Conservation (phyloP, 2,797 vertebrate species). For the Champsocephalus esox region DNA sequence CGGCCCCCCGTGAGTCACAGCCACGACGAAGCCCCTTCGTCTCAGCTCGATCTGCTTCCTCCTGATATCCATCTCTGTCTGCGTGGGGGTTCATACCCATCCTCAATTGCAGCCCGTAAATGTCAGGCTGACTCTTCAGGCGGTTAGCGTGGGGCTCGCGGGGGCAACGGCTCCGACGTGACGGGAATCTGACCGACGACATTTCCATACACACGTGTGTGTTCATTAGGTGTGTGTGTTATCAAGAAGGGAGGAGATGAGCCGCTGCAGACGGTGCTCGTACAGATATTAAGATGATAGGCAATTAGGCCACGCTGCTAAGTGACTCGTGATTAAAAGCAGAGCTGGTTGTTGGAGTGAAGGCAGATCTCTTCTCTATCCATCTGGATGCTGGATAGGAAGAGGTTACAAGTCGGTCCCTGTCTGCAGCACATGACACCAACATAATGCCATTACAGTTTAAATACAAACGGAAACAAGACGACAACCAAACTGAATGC, state of each 20-base stretch:
- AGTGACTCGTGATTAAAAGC: slow-evolving; percentile 69
- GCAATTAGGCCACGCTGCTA: slow-evolving; percentile 58
- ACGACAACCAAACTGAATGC: neutral
- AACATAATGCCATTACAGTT: no score
- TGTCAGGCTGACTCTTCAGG: slow-evolving; percentile 59
- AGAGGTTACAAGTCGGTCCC: neutral
- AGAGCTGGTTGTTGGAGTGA: slow-evolving; percentile 52
- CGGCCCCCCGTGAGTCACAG: neutral
- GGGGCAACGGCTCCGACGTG: slow-evolving; percentile 36
- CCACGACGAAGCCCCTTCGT: neutral
- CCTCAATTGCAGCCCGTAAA: slow-evolving; percentile 68
- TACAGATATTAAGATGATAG: slow-evolving; percentile 55
- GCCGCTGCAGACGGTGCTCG: slow-evolving; percentile 37
- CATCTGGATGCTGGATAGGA: neutral
- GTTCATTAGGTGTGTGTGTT: slow-evolving; percentile 36
- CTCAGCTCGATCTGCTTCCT: slow-evolving; percentile 17
- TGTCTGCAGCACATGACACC: neutral
- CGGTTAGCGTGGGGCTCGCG: slow-evolving; percentile 26
- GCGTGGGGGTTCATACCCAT: slow-evolving; percentile 55
- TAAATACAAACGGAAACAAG: neutral
- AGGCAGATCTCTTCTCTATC: neutral
- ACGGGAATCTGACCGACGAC: slow-evolving; percentile 38
- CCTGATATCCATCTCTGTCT: slow-evolving; percentile 41
- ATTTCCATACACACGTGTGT: slow-evolving; percentile 39
- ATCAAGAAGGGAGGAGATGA: slow-evolving; percentile 24